Evolutionary conservation across 2,888 invertebrate genomes (phyloP).

Genomic region (Heteropelma amictum): DNA sequence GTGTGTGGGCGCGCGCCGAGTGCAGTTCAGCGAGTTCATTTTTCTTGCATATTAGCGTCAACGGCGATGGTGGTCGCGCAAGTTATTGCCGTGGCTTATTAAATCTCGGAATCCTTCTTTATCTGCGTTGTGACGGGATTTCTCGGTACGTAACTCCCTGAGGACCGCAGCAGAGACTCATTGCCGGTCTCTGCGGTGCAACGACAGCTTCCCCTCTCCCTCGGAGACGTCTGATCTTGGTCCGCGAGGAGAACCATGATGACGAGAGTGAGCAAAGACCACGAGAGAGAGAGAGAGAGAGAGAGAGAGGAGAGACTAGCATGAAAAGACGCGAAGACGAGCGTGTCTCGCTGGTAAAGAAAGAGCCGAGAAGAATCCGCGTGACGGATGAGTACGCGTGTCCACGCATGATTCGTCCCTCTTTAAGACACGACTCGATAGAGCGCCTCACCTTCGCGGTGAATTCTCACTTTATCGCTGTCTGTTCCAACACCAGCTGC

Average conservation of each 20-base stretch:
- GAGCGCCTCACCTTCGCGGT: background rate
- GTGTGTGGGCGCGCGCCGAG: conserved; percentile 26
- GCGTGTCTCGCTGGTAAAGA: conserved; percentile 40
- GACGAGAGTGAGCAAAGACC: conserved; percentile 33
- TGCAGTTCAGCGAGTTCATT: background rate
- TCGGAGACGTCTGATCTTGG: conserved; percentile 50
- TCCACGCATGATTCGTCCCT: conserved; percentile 67
- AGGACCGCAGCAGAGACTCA: conserved; percentile 36
- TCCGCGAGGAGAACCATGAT: conserved; percentile 35
- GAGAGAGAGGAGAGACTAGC: conserved; percentile 4
- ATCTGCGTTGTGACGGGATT: conserved; percentile 58
- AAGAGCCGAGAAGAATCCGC: conserved; percentile 64
- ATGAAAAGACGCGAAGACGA: conserved; percentile 49
- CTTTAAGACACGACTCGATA: conserved; percentile 33
- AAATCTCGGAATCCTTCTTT: conserved; percentile 66
- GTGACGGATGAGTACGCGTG: conserved; percentile 75
- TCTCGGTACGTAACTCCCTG: conserved; percentile 40
- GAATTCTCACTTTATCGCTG: background rate
- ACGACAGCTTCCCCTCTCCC: conserved; percentile 41
- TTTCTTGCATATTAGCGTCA: conserved; percentile 11
- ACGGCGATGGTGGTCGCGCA: conserved; percentile 43
- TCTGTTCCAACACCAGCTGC: too few species aligned
- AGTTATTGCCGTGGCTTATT: conserved; percentile 65
- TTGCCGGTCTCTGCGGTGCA: conserved; percentile 39
- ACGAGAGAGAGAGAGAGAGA: conserved; percentile 8